Evolutionary conservation across 2,888 invertebrate genomes (phyloP).

Genomic region (Spisula solida): DNA sequence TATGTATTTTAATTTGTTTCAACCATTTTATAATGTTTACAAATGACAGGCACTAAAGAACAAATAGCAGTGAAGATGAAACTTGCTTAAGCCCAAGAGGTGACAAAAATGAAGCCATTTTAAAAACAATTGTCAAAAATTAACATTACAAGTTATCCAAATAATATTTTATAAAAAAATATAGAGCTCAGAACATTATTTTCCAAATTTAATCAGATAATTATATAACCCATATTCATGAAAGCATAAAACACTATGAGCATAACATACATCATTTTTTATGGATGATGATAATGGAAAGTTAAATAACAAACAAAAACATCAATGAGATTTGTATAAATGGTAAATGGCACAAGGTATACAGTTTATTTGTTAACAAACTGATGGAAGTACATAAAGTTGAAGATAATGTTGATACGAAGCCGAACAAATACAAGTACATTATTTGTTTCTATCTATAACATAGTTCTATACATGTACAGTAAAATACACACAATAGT

Average conservation of each 20-base stretch:
- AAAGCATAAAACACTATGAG: background rate
- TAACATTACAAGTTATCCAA: background rate
- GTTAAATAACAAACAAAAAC: background rate
- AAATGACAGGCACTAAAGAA: too few relatives aligned
- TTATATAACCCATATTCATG: background rate
- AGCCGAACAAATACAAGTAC: background rate
- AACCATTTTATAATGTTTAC: too few relatives aligned
- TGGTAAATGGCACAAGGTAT: conserved; percentile 14
- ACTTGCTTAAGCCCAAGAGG: too few relatives aligned
- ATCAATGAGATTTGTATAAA: background rate
- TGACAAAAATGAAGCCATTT: background rate
- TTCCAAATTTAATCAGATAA: background rate
- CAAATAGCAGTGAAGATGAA: too few relatives aligned
- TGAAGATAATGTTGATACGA: background rate
- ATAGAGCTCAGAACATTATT: background rate
- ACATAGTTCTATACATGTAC: background rate
- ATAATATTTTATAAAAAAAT: conserved; percentile 11
- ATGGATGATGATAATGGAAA: background rate
- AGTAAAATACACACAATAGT: background rate
- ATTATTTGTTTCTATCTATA: background rate
- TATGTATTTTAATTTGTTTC: too few relatives aligned
- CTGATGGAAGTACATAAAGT: background rate
- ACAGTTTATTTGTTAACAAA: conserved; percentile 1
- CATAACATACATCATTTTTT: background rate
- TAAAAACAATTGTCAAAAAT: background rate